Evolutionary conservation across 2,888 invertebrate species (phyloP).

Genomic region (Lasioglossum zephyrum): DNA sequence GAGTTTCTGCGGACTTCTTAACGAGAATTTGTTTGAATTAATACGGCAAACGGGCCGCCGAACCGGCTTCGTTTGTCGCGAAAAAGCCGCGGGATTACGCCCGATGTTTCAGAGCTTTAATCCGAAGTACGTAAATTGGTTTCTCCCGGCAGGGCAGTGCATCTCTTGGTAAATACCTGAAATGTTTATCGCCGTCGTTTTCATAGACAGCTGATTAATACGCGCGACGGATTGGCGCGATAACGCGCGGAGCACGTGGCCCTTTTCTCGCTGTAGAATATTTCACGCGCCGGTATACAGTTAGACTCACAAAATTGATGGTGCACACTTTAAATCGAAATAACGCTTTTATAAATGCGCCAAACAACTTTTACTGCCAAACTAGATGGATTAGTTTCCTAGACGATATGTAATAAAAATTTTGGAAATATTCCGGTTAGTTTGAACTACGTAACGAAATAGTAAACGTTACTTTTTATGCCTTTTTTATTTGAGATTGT

Average conservation of each 20-base stretch:
- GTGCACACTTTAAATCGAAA: neutral
- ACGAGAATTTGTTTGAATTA: constrained; percentile 10
- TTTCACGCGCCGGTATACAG: constrained; percentile 5
- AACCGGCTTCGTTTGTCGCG: constrained; percentile 26
- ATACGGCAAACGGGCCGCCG: neutral
- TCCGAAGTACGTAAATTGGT: neutral
- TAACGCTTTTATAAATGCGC: neutral
- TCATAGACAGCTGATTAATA: constrained; percentile 15
- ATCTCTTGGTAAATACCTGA: constrained; percentile 10
- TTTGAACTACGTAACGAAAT: neutral
- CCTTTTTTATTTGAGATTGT: neutral
- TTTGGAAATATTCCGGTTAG: neutral
- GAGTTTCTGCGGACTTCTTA: constrained; percentile 2
- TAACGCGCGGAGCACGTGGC: constrained; percentile 37
- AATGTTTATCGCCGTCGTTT: constrained; percentile 8
- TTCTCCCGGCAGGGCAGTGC: neutral
- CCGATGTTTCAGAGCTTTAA: neutral
- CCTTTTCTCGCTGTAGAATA: constrained; percentile 22
- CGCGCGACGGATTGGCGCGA: constrained; percentile 11
- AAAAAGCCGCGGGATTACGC: constrained; percentile 18
- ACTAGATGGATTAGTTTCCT: neutral
- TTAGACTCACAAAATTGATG: neutral
- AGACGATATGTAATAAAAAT: neutral
- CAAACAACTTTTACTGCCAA: neutral
- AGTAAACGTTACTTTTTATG: neutral